These are phyloP conservation scores for Sympetrum striolatum DNA, from an alignment of 2,888 invertebrate species.

Conservation along the genomic window DNA sequence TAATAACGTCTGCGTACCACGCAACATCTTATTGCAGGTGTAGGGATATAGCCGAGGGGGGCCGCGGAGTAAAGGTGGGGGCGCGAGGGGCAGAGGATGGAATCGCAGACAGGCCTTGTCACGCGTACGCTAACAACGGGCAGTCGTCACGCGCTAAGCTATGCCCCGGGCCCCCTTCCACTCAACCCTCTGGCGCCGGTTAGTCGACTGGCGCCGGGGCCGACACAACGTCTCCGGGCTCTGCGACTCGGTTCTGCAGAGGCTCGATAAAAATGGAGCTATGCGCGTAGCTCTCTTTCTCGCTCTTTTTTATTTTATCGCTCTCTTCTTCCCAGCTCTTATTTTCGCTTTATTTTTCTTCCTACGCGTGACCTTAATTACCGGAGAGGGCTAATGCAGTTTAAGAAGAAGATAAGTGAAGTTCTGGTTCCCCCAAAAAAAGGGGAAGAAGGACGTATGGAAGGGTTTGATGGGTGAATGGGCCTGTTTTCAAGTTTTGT, in stretches of 20 bases:
- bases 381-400: background rate
- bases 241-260: background rate
- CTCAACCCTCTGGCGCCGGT: background rate
- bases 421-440: too few relatives aligned
- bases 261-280: conserved; percentile 16
- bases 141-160: conserved; percentile 2
- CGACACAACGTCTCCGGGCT: background rate
- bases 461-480: background rate
- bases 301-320: background rate
- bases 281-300: background rate
- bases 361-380: background rate
- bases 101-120: background rate
- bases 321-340: background rate
- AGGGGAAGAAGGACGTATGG: background rate
- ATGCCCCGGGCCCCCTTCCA: background rate
- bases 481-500: background rate
- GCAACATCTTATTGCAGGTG: background rate
- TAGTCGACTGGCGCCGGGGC: background rate
- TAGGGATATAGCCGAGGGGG: background rate
- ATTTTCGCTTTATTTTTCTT: background rate
- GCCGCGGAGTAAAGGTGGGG: too few relatives aligned
- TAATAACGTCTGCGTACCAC: background rate
- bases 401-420: too few relatives aligned
- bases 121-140: background rate
- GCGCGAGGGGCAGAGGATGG: background rate